Evolutionary conservation across 1,140 invertebrate genomes (phyloP).

Genomic region (Zaprionus nigranus): DNA sequence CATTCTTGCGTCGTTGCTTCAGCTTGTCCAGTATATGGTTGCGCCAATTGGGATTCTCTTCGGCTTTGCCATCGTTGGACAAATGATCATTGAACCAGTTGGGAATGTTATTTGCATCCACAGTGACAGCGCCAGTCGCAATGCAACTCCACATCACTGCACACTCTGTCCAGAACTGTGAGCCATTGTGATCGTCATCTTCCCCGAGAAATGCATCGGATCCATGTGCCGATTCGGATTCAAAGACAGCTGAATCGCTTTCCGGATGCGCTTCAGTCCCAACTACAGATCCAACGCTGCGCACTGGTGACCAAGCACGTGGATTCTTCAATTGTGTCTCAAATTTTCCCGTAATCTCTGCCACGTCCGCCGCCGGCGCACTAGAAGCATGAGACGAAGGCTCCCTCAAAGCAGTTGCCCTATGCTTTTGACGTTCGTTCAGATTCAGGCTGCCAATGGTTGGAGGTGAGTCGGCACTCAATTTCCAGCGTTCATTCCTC

Average conservation of each 20-base stretch:
- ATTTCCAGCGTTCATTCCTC: slow-evolving; percentile 75
- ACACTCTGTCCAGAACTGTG: slow-evolving; percentile 90
- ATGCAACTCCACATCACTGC: slow-evolving; percentile 91
- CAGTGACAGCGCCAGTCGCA: slow-evolving; percentile 90
- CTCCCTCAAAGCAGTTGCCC: slow-evolving; percentile 61
- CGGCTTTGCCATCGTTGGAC: slow-evolving; percentile 86
- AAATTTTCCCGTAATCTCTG: slow-evolving; percentile 84
- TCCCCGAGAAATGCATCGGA: slow-evolving; percentile 90
- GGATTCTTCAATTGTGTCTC: slow-evolving; percentile 88
- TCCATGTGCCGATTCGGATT: slow-evolving; percentile 87
- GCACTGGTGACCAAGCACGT: slow-evolving; percentile 92
- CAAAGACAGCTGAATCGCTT: slow-evolving; percentile 91
- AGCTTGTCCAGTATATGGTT: slow-evolving; percentile 89
- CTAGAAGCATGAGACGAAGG: slow-evolving; percentile 68
- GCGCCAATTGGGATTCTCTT: slow-evolving; percentile 91
- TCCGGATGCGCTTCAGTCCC: slow-evolving; percentile 92
- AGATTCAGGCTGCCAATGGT: slow-evolving; percentile 80
- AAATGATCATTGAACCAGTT: slow-evolving; percentile 88
- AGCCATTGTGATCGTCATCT: slow-evolving; percentile 89
- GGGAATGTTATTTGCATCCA: slow-evolving; percentile 89
- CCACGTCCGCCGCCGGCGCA: slow-evolving; percentile 72
- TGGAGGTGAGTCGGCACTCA: slow-evolving; percentile 72
- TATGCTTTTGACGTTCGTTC: slow-evolving; percentile 76
- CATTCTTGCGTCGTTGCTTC: slow-evolving; percentile 85
- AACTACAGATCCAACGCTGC: slow-evolving; percentile 91